These are phyloP conservation scores for Pteronura brasiliensis DNA, from an alignment of 2,113 vertebrate genomes.

Conservation along the genomic window DNA sequence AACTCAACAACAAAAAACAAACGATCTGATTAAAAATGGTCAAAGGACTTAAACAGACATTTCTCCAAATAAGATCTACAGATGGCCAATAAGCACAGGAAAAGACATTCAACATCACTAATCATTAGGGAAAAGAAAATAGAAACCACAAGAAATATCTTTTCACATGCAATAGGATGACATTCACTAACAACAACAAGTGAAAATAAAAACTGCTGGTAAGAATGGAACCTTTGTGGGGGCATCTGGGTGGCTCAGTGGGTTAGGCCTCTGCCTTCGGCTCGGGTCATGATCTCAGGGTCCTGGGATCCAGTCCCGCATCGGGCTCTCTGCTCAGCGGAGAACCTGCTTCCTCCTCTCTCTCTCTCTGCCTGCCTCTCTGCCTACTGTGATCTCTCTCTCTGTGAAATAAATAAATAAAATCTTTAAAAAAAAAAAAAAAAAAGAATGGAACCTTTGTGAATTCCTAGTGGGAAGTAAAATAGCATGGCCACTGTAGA, in stretches of 20 bases:
- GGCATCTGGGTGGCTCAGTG: no score
- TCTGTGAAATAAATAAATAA: no score
- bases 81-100: neutral
- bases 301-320: no score
- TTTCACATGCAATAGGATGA: neutral
- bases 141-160: neutral
- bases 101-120: neutral
- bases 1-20: neutral
- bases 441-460: neutral
- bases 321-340: no score
- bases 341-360: no score
- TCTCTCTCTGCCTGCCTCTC: no score
- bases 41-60: neutral
- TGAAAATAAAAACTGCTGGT: neutral
- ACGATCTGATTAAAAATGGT: neutral
- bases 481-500: neutral
- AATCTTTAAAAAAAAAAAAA: no score
- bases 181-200: neutral
- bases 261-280: no score
- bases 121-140: neutral
- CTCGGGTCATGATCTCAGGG: no score
- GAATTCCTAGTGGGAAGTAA: neutral
- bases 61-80: neutral
- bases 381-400: no score
- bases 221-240: neutral